Conservation (phyloP, 2,113 vertebrate species). For the Lutjanus erythropterus region DNA sequence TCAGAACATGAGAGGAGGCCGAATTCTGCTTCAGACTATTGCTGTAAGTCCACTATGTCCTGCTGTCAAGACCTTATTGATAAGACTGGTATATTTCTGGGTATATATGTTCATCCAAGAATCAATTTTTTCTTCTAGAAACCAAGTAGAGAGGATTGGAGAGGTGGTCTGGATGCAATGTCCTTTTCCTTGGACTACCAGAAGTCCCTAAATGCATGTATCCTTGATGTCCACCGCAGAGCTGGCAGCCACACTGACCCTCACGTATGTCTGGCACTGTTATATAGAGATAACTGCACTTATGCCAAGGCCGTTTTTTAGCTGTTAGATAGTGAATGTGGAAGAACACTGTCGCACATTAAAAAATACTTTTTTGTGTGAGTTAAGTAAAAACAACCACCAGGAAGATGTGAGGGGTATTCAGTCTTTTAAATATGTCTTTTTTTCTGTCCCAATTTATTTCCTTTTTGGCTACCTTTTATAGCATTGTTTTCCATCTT, state of each 20-base stretch:
- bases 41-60: conserved; percentile 55
- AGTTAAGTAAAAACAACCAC: background rate
- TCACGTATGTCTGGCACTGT: conserved; percentile 74
- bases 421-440: background rate
- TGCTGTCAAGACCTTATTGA: background rate
- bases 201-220: conserved; percentile 77
- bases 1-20: conserved; percentile 84
- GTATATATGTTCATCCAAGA: background rate
- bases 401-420: background rate
- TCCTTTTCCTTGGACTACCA: conserved; percentile 83
- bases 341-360: no score
- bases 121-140: conserved; percentile 66
- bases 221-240: conserved; percentile 77
- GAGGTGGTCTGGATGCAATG: conserved; percentile 79
- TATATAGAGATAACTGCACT: background rate
- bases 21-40: conserved; percentile 81
- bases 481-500: background rate
- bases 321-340: background rate
- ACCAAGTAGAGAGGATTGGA: conserved; percentile 82
- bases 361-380: no score
- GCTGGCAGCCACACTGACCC: conserved; percentile 72
- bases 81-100: background rate
- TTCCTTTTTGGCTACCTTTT: background rate
- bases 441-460: background rate
- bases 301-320: background rate